A percentile compares a stretch with the other conserved stretches of the same genome.
phyloP scores from a whole-genome alignment of 2,888 invertebrate species.

The Alcis repandata region DNA sequence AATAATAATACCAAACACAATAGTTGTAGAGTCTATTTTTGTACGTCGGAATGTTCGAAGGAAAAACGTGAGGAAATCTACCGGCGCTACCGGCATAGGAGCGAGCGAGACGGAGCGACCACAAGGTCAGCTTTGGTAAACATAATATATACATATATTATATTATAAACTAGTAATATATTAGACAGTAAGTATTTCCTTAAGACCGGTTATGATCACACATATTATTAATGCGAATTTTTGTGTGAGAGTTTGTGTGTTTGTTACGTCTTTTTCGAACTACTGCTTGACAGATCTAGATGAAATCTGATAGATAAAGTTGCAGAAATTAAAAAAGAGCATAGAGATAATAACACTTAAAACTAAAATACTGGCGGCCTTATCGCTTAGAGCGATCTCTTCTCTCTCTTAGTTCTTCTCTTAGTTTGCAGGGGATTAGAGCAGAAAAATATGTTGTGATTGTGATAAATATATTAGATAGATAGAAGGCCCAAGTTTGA shows the following conservation, averaged over 20 bases:
- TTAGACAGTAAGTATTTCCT: constrained; percentile 44
- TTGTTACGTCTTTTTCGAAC: too few species aligned
- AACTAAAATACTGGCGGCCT: too few species aligned
- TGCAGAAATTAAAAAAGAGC: too few species aligned
- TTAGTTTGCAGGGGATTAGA: too few species aligned
- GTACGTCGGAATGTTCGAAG: constrained; percentile 54
- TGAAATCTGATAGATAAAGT: too few species aligned
- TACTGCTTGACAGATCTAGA: too few species aligned
- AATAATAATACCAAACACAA: constrained; percentile 56
- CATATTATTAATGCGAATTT: constrained; percentile 15
- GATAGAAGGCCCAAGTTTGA: too few species aligned
- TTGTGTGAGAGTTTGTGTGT: neutral
- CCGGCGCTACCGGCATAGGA: constrained; percentile 57
- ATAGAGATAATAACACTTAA: too few species aligned
- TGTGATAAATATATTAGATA: too few species aligned
- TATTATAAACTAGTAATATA: constrained; percentile 38
- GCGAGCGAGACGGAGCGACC: constrained; percentile 64
- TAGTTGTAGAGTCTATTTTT: constrained; percentile 56
- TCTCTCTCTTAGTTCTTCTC: too few species aligned
- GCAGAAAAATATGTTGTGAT: too few species aligned
- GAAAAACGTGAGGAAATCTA: constrained; percentile 78
- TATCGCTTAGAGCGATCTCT: too few species aligned
- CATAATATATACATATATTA: constrained; percentile 61
- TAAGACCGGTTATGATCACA: constrained; percentile 35
- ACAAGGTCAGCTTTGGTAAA: constrained; percentile 78